Percentiles rank a stretch among this genome's conserved stretches.
phyloP scores from a whole-genome alignment of 2,797 vertebrate genomes.

The Remorina albescens region DNA sequence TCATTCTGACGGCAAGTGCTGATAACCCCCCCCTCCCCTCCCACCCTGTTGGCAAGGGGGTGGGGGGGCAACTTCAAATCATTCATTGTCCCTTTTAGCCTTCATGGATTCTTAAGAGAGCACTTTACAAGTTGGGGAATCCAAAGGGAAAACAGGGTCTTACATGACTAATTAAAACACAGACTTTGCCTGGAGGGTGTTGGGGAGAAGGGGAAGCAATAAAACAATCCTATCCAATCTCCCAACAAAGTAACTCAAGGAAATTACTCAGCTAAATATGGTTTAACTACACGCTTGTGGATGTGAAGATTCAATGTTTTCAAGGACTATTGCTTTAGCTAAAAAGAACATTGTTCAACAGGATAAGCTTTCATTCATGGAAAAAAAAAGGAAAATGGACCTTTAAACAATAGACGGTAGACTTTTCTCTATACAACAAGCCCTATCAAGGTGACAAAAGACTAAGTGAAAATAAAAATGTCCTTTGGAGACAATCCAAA shows the following conservation, averaged over 20 bases:
- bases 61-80: conserved; percentile 83
- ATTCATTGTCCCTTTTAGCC: conserved; percentile 81
- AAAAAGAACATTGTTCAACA: conserved; percentile 1
- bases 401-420: neutral
- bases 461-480: conserved; percentile 62
- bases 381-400: neutral
- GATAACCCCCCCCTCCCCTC: conserved; percentile 55
- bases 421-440: conserved; percentile 20
- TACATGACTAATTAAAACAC: conserved; percentile 79
- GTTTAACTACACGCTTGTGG: conserved; percentile 52
- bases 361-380: neutral
- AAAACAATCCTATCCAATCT: conserved; percentile 74
- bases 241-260: conserved; percentile 68
- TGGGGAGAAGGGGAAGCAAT: conserved; percentile 64
- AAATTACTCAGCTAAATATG: conserved; percentile 70
- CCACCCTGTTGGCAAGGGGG: conserved; percentile 61
- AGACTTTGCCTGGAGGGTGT: conserved; percentile 66
- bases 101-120: conserved; percentile 73
- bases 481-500: conserved; percentile 66
- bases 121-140: conserved; percentile 76
- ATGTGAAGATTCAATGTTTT: conserved; percentile 49
- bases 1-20: conserved; percentile 71
- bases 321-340: conserved; percentile 20
- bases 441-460: conserved; percentile 53
- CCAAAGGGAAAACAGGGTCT: conserved; percentile 75